These are phyloP conservation scores for Lipotes vexillifer DNA, from an alignment of 2,113 vertebrate genomes.

Conservation along the genomic window DNA sequence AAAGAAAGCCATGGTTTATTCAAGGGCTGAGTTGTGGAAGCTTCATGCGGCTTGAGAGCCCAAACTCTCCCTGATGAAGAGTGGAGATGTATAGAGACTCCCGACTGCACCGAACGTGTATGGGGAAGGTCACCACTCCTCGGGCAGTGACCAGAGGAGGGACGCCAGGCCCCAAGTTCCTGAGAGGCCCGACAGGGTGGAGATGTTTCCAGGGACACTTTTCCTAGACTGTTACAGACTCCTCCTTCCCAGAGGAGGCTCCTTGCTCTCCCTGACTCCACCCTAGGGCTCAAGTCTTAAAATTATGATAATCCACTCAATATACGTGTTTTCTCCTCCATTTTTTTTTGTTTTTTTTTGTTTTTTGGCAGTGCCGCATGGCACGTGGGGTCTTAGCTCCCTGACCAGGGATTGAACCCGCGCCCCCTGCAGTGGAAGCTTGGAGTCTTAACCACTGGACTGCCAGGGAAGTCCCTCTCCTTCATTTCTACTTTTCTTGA, in stretches of 20 bases:
- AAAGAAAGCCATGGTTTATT: not conserved
- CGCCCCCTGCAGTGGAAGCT: too few relatives aligned
- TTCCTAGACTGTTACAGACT: not conserved
- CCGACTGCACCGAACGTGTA: rapidly evolving
- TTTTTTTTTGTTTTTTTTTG: not conserved
- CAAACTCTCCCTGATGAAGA: not conserved
- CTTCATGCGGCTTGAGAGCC: rapidly evolving
- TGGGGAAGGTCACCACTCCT: not conserved
- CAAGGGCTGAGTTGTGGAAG: not conserved
- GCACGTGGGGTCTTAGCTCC: too few relatives aligned
- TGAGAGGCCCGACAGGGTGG: rapidly evolving
- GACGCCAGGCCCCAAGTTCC: not conserved
- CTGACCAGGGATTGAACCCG: too few relatives aligned
- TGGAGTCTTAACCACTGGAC: too few relatives aligned
- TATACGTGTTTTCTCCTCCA: not conserved
- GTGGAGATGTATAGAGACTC: rapidly evolving
- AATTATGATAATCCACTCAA: not conserved
- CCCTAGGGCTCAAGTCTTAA: not conserved
- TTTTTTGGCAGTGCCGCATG: rapidly evolving
- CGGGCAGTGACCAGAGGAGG: rapidly evolving
- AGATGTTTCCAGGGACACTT: rapidly evolving
- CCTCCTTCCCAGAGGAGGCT: too few relatives aligned
- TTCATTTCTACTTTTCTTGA: not conserved
- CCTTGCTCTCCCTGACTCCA: not conserved
- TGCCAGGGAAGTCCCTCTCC: not conserved